Evolutionary conservation across 2,888 invertebrate species (phyloP).

Genomic region (Caenorhabditis sp.): DNA sequence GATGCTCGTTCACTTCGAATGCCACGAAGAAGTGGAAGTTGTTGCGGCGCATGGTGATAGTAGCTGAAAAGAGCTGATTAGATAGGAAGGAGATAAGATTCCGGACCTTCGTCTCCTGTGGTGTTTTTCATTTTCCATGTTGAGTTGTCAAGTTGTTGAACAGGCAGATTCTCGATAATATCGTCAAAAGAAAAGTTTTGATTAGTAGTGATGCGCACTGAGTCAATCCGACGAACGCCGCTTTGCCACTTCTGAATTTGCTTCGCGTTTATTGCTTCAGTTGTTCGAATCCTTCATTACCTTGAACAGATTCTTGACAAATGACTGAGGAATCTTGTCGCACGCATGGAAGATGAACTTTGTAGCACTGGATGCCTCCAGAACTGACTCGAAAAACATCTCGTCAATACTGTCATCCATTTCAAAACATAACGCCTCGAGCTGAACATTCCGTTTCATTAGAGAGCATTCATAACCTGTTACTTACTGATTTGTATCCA

Average conservation of each 20-base stretch:
- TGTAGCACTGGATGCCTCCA: constrained; percentile 18
- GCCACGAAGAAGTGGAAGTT: constrained; percentile 62
- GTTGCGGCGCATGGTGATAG: constrained; percentile 54
- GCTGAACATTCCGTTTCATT: constrained; percentile 4
- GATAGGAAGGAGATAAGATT: not conserved
- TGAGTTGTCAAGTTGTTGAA: constrained; percentile 17
- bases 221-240: constrained; percentile 25
- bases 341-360: constrained; percentile 58
- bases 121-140: constrained; percentile 45
- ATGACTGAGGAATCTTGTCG: constrained; percentile 43
- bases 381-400: constrained; percentile 25
- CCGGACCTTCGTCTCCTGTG: constrained; percentile 29
- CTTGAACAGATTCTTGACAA: constrained; percentile 41
- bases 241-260: constrained; percentile 38
- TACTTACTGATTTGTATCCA: constrained; percentile 38
- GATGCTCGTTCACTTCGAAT: constrained; percentile 56
- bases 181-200: constrained; percentile 52
- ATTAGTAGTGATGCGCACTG: constrained; percentile 52
- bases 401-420: constrained; percentile 53
- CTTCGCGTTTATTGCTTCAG: not conserved
- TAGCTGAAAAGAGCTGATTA: constrained; percentile 30
- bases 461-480: not conserved
- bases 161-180: constrained; percentile 28
- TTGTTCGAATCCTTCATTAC: too few relatives aligned
- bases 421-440: constrained; percentile 47